phyloP scores from a whole-genome alignment of 2,113 vertebrate genomes.

The Spheniscus mendiculus region DNA sequence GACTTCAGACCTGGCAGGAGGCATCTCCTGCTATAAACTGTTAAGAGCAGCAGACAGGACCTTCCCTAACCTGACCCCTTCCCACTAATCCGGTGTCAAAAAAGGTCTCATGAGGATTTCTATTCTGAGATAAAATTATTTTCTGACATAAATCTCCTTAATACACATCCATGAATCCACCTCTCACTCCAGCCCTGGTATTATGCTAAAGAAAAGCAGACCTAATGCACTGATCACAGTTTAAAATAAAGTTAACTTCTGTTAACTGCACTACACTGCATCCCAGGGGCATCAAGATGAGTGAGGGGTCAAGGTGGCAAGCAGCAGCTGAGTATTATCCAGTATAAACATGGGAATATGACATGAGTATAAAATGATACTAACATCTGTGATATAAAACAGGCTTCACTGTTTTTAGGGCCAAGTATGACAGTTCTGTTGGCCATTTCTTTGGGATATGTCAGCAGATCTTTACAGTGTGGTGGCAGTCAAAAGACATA shows the following conservation, averaged over 20 bases:
- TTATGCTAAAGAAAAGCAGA: neutral
- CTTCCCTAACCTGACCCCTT: neutral
- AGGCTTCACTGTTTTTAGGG: neutral
- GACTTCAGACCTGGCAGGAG: neutral
- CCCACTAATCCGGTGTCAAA: neutral
- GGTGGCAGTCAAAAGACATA: neutral
- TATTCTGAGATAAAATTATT: neutral
- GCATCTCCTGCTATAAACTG: neutral
- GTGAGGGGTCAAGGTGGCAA: neutral
- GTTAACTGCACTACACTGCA: neutral
- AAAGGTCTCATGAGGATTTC: neutral
- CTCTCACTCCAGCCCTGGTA: neutral
- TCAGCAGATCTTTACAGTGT: neutral
- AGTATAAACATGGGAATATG: neutral
- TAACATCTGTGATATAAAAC: neutral
- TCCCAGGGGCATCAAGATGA: neutral
- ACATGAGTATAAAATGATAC: too few species aligned
- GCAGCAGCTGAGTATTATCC: neutral
- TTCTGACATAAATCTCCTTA: neutral
- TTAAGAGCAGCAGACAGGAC: neutral
- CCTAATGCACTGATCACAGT: neutral
- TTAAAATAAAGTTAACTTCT: neutral
- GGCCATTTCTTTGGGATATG: neutral
- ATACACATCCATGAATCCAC: neutral
- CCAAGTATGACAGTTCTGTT: neutral